Conservation (phyloP, 2,888 invertebrate genomes). For the Idaea straminata region DNA sequence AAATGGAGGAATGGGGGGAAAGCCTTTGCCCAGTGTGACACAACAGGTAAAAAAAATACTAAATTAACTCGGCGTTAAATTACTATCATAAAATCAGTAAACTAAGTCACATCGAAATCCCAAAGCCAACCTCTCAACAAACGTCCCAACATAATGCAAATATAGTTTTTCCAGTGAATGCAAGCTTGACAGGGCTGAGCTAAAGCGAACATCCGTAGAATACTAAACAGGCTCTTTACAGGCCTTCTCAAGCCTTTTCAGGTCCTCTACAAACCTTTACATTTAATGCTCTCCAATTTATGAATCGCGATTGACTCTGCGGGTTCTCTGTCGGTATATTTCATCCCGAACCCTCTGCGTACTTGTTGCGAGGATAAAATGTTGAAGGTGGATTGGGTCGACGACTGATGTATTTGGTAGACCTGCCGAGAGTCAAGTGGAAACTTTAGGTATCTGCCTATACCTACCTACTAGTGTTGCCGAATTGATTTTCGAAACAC, state of each 20-base stretch:
- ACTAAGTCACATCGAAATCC: background rate
- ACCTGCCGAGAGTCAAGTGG: background rate
- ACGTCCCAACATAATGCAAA: background rate
- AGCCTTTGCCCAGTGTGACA: too few species aligned
- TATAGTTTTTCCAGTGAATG: background rate
- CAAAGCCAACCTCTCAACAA: background rate
- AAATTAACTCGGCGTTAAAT: too few species aligned
- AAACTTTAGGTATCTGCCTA: background rate
- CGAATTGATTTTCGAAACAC: too few species aligned
- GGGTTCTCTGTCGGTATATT: slow-evolving; percentile 7
- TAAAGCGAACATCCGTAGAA: background rate
- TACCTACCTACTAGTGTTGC: background rate
- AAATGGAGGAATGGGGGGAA: too few species aligned
- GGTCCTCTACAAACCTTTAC: slow-evolving; percentile 18
- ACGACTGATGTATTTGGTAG: slow-evolving; percentile 6
- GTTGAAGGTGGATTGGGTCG: slow-evolving; percentile 15
- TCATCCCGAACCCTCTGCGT: slow-evolving; percentile 14
- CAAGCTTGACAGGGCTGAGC: background rate
- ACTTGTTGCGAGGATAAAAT: background rate
- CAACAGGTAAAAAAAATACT: too few species aligned
- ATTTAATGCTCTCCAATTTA: slow-evolving; percentile 26
- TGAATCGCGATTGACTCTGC: slow-evolving; percentile 17
- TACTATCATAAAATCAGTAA: background rate
- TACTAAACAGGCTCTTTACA: slow-evolving; percentile 2
- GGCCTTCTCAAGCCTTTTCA: slow-evolving; percentile 1